These are phyloP conservation scores for Poecilia latipinna DNA, from an alignment of 2,113 vertebrate genomes.

Conservation along the genomic window DNA sequence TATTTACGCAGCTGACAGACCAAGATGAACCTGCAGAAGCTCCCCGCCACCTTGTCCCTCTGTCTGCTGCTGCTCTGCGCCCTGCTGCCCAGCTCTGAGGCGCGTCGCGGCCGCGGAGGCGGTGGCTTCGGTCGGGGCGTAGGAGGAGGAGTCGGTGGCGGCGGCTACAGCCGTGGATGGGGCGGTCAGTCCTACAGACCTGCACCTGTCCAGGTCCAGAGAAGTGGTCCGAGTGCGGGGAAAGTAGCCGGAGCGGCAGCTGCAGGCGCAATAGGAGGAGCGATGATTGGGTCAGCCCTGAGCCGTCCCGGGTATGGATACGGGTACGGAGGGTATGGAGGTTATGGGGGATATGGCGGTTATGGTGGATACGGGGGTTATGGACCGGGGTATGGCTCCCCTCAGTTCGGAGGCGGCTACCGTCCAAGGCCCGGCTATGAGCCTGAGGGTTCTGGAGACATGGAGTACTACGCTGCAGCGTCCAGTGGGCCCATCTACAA, in stretches of 20 bases:
- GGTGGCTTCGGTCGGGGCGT: constrained; percentile 36
- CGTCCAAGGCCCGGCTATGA: constrained; percentile 57
- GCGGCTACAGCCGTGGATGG: constrained; percentile 42
- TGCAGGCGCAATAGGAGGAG: constrained; percentile 77
- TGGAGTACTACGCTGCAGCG: constrained; percentile 63
- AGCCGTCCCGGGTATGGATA: constrained; percentile 72
- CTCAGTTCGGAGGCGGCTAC: constrained; percentile 34
- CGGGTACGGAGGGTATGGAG: constrained; percentile 32
- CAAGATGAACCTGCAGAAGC: constrained; percentile 35
- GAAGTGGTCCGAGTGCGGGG: constrained; percentile 64
- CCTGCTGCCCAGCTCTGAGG: constrained; percentile 57
- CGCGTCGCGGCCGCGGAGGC: constrained; percentile 57
- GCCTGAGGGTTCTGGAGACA: constrained; percentile 72
- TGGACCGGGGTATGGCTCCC: constrained; percentile 41
- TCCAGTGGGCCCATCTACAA: constrained; percentile 69
- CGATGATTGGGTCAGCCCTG: constrained; percentile 77
- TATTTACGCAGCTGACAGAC: constrained; percentile 35
- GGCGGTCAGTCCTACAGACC: constrained; percentile 56
- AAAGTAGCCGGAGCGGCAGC: constrained; percentile 80
- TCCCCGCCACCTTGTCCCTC: constrained; percentile 37
- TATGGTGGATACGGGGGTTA: constrained; percentile 51
- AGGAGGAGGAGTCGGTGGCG: constrained; percentile 44
- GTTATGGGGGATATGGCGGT: constrained; percentile 42
- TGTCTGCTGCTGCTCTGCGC: constrained; percentile 68
- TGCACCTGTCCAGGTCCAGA: constrained; percentile 59